A percentile compares a stretch with the other conserved stretches of the same genome.
These are phyloP conservation scores for Diarsia rubi DNA, from an alignment of 2,888 invertebrate species.

Conservation along the genomic window DNA sequence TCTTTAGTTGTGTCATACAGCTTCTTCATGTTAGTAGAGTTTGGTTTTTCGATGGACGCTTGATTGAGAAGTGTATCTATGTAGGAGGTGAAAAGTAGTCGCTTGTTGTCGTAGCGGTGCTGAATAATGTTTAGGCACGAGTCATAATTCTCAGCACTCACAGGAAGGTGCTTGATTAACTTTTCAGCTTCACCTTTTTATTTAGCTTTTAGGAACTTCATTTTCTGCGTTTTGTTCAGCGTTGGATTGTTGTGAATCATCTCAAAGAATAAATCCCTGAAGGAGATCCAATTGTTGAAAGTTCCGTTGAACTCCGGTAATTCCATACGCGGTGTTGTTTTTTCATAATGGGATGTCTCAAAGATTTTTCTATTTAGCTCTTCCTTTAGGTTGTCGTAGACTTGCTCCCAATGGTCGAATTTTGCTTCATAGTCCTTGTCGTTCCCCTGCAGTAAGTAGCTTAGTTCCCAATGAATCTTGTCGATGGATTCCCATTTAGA, in stretches of 20 bases:
- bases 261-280: conserved; percentile 8
- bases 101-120: conserved; percentile 6
- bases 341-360: neutral
- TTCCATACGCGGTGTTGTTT: conserved; percentile 3
- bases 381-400: too few species aligned
- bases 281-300: neutral
- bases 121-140: conserved; percentile 1
- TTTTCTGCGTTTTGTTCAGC: conserved; percentile 14
- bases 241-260: conserved; percentile 16
- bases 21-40: conserved; percentile 4
- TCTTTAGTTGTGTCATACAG: conserved; percentile 9
- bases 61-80: neutral
- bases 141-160: conserved; percentile 11
- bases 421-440: conserved; percentile 2
- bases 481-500: neutral
- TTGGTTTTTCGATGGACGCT: conserved; percentile 1
- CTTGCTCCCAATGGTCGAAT: conserved; percentile 3
- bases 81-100: conserved; percentile 2
- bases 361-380: too few species aligned
- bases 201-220: conserved; percentile 4
- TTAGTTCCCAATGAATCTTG: conserved; percentile 9
- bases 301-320: neutral
- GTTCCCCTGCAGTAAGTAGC: neutral
- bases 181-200: neutral
- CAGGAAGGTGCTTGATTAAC: conserved; percentile 4